Base-by-base conservation (phyloP, 92 coral and sea anemone species). In the Porites evermanni region DNA sequence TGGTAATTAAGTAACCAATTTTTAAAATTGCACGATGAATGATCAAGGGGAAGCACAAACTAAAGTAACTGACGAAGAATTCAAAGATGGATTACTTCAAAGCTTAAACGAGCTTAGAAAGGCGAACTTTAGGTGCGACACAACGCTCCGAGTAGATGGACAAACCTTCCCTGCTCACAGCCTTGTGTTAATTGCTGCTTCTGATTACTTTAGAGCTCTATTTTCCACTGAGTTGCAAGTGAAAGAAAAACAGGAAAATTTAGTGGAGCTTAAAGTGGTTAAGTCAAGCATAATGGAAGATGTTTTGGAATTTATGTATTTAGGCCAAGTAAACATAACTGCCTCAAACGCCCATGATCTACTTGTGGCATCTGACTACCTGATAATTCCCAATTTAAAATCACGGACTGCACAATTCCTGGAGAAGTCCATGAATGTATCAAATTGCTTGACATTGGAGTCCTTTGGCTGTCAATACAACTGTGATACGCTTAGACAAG, bases 171-270 rank as follows among this genome's bases (percentile, higher is more conserved):
- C 78, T 4, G 95, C 92, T 3, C 95, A 94, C 68, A 84, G 93
- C 2, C 68, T 79, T 32, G 80, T 94, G 67, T 84, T 94, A 26
- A 87, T 89, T 26, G 91, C 98, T 6, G 89, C 86, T 6, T 90
- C 94, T 67, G 89, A 89, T 7, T 94, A 90, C 79, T 92, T 94
- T 67, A 84, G 79, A 14, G 94, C 88, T 24, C 75, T 94, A 56
- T 94, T 92, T 81, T 80, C 92, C 47, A 84, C 77, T 50, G 71
- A 78, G 29, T 64, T 64, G 10, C 83, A 90, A 52, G 89, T 89
- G 84, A 92, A 90, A 47, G 82, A 78, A 64, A 91, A 77, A 19
- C 79, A 72, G 52, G 67, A 71, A 12, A 72, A 72, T 7, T 61
- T 84, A 61, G 81, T 89, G 54, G 90, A 88, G 17, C 67, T 89